Conservation (phyloP, 2,113 vertebrate genomes). For the Calyptommatus sinebrachiatus region DNA sequence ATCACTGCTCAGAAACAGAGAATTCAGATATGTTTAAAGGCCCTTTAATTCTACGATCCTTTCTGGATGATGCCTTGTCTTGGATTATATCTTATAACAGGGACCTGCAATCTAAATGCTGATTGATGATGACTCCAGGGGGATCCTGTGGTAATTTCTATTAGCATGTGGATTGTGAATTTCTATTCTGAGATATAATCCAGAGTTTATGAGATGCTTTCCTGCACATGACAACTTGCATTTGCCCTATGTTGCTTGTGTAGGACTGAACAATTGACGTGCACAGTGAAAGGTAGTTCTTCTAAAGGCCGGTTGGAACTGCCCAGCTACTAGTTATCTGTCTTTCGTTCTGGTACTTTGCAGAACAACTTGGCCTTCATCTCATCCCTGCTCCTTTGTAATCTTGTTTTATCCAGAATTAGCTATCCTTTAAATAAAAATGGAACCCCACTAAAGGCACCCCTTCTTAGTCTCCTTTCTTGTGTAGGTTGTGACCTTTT, state of each 20-base stretch:
- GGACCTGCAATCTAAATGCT: no score
- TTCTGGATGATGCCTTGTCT: no score
- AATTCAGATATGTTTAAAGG: not conserved
- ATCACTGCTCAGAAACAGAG: not conserved
- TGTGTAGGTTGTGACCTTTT: constrained; percentile 67
- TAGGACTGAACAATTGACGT: not conserved
- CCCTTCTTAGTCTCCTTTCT: constrained; percentile 65
- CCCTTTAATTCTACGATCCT: no score
- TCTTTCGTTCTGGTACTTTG: constrained; percentile 46
- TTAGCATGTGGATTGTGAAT: no score
- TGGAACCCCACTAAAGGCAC: constrained; percentile 63
- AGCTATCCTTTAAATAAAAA: constrained; percentile 69
- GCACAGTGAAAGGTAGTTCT: not conserved
- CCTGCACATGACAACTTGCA: not conserved
- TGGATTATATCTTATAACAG: no score
- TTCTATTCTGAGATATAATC: no score
- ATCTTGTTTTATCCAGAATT: constrained; percentile 68
- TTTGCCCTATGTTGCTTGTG: not conserved
- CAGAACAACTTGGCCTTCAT: constrained; percentile 64
- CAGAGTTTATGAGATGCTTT: not conserved
- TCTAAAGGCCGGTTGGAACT: not conserved
- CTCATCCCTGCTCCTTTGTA: constrained; percentile 71
- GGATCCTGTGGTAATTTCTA: no score
- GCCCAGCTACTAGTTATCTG: no score
- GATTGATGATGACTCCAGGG: no score